phyloP scores from a whole-genome alignment of 2,113 vertebrate species.

The Solea senegalensis region DNA sequence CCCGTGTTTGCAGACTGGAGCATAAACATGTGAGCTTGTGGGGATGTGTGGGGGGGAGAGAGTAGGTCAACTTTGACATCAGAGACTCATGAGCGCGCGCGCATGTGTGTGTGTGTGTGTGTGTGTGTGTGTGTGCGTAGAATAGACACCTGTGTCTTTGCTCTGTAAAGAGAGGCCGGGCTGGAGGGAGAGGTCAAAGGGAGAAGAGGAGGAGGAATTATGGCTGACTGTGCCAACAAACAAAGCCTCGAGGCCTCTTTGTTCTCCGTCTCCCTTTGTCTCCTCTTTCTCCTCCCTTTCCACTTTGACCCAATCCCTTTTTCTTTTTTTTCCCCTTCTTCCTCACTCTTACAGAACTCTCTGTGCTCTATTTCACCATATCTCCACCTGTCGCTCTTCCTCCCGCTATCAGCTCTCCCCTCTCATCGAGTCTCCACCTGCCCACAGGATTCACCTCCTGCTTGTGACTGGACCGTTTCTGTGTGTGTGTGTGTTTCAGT shows the following conservation, averaged over 20 bases:
- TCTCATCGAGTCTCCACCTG: conserved; percentile 69
- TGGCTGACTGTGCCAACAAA: conserved; percentile 80
- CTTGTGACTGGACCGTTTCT: conserved; percentile 35
- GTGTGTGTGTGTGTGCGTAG: conserved; percentile 35
- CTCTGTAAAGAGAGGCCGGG: conserved; percentile 68
- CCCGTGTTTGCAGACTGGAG: conserved; percentile 12
- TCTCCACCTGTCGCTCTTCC: conserved; percentile 74
- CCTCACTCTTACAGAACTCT: conserved; percentile 58
- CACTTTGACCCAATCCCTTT: conserved; percentile 74
- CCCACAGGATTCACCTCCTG: conserved; percentile 72
- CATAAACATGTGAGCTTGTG: conserved; percentile 35
- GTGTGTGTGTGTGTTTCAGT: conserved; percentile 3
- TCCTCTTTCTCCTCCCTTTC: conserved; percentile 71
- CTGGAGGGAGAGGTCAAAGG: conserved; percentile 73
- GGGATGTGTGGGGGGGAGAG: conserved; percentile 1
- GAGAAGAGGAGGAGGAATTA: conserved; percentile 75
- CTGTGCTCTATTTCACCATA: conserved; percentile 62
- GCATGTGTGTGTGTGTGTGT: conserved; percentile 26
- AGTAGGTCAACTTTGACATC: conserved; percentile 55
- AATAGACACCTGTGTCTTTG: conserved; percentile 76
- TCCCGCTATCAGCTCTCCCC: conserved; percentile 60
- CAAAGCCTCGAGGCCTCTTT: conserved; percentile 79
- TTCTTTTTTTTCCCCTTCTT: conserved; percentile 3
- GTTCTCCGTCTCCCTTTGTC: conserved; percentile 74
- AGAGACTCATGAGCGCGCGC: conserved; percentile 24